Conservation (phyloP, 2,797 vertebrate species). For the Lerista edwardsae region DNA sequence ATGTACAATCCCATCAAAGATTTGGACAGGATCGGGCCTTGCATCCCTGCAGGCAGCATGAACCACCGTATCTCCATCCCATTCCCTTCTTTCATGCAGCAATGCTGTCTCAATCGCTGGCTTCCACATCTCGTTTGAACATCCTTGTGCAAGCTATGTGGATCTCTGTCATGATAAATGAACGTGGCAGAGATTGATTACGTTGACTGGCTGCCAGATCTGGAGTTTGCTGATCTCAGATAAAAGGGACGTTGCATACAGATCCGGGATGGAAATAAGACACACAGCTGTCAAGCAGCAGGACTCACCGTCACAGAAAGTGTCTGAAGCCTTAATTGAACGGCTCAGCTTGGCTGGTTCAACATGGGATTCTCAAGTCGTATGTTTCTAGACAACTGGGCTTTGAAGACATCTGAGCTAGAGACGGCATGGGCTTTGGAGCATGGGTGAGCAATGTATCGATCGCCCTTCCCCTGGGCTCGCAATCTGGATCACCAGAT, state of each 20-base stretch:
- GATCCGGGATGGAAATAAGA: background rate
- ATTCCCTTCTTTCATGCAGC: background rate
- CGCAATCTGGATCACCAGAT: no score
- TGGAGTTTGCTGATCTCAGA: slow-evolving; percentile 10
- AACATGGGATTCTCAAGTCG: background rate
- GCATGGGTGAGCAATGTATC: no score
- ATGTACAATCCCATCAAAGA: no score
- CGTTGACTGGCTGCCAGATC: slow-evolving; percentile 10
- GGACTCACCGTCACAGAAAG: background rate
- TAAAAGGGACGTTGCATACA: background rate
- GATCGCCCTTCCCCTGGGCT: no score
- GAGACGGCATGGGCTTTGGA: no score
- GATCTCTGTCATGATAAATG: slow-evolving; percentile 33
- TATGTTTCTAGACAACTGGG: no score
- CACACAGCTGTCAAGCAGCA: background rate
- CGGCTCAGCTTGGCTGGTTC: background rate
- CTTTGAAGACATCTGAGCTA: no score
- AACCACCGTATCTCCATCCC: background rate
- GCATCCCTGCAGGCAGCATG: background rate
- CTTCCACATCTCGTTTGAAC: slow-evolving; percentile 16
- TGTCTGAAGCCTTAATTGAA: background rate
- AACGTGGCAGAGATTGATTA: slow-evolving; percentile 6
- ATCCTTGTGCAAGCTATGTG: background rate
- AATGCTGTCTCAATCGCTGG: slow-evolving; percentile 5
- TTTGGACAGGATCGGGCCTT: no score